Conservation (phyloP, 2,888 invertebrate species). For the Mellilla xanthometata region DNA sequence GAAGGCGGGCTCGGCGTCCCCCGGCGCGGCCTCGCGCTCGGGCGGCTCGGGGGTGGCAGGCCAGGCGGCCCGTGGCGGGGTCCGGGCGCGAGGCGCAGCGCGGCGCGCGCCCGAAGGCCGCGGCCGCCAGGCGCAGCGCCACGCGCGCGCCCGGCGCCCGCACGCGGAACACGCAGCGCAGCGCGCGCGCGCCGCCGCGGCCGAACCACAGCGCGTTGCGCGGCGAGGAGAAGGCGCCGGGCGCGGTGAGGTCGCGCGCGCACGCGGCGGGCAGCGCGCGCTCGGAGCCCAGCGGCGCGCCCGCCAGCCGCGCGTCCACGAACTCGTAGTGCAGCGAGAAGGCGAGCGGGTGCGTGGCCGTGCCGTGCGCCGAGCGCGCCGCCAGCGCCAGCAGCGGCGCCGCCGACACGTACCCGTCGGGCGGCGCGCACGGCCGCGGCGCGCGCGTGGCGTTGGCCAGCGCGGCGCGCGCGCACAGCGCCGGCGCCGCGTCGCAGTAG, state of each 20-base stretch:
- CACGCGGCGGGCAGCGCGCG: conserved; percentile 52
- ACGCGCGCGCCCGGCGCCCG: conserved; percentile 86
- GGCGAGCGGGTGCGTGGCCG: conserved; percentile 89
- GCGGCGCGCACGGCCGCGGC: conserved; percentile 89
- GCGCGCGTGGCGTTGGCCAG: conserved; percentile 87
- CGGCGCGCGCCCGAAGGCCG: conserved; percentile 84
- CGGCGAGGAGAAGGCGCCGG: conserved; percentile 86
- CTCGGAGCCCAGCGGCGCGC: conserved; percentile 78
- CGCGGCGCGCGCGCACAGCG: conserved; percentile 91
- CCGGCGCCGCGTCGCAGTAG: conserved; percentile 89
- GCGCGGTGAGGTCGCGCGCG: conserved; percentile 58
- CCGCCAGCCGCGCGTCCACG: conserved; percentile 90
- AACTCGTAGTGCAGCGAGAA: conserved; percentile 91
- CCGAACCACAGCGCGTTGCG: conserved; percentile 93
- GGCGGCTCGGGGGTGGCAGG: conserved; percentile 50
- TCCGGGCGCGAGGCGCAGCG: conserved; percentile 88
- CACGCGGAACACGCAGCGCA: conserved; percentile 90
- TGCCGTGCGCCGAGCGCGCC: conserved; percentile 85
- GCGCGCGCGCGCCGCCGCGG: conserved; percentile 89
- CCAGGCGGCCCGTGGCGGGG: conserved; percentile 86
- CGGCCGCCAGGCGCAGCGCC: conserved; percentile 85
- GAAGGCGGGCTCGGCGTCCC: conserved; percentile 33
- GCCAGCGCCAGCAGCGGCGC: conserved; percentile 61
- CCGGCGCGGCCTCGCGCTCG: conserved; percentile 38
- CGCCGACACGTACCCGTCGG: conserved; percentile 89